Evolutionary conservation across 1,140 invertebrate genomes (phyloP).

Genomic region (Maniola jurtina): DNA sequence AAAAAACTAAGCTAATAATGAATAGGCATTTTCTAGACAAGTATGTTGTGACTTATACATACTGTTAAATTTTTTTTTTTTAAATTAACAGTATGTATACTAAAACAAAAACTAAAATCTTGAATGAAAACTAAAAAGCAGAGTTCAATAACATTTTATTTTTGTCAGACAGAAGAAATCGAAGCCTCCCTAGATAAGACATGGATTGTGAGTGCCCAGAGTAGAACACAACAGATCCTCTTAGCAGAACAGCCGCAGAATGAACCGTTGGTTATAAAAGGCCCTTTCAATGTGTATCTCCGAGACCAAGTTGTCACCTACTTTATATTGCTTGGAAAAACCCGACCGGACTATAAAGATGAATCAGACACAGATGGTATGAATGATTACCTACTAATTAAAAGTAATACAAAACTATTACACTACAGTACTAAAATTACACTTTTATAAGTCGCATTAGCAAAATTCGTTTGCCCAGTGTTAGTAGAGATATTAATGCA

Average conservation of each 20-base stretch:
- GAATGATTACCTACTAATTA: conserved; percentile 16
- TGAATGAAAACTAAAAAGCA: too few species aligned
- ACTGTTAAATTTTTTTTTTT: too few species aligned
- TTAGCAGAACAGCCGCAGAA: conserved; percentile 84
- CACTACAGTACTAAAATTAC: too few species aligned
- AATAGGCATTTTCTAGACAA: too few species aligned
- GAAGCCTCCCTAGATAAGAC: conserved; percentile 91
- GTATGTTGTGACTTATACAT: too few species aligned
- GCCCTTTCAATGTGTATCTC: conserved; percentile 91
- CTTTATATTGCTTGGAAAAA: conserved; percentile 87
- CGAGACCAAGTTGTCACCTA: conserved; percentile 88
- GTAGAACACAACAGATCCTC: conserved; percentile 86
- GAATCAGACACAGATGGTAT: conserved; percentile 83
- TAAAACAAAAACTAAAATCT: too few species aligned
- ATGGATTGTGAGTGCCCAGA: conserved; percentile 96
- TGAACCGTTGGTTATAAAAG: conserved; percentile 91
- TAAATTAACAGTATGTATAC: too few species aligned
- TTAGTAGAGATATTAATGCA: too few species aligned
- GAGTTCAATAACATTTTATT: conserved; percentile 12
- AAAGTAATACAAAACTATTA: too few species aligned
- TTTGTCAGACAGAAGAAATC: conserved; percentile 82
- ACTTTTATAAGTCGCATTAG: too few species aligned
- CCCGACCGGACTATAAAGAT: conserved; percentile 59
- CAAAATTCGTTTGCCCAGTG: too few species aligned
- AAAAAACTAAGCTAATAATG: too few species aligned